Conservation (phyloP, 2,888 invertebrate species). For the Serrognathus titanus region DNA sequence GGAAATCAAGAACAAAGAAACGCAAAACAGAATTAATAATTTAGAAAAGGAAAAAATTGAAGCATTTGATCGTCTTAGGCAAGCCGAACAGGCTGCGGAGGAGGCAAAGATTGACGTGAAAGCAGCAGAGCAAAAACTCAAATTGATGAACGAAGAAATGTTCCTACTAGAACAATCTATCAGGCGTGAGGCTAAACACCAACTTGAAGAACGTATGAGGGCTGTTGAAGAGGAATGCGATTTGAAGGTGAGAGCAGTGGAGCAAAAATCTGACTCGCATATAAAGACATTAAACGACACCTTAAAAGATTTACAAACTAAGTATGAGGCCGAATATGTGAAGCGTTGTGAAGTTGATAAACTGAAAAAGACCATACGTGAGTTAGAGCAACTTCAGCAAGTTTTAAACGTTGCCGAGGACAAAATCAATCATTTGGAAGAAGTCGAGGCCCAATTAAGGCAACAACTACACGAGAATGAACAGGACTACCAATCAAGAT, state of each 20-base stretch:
- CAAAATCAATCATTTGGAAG: conserved; percentile 40
- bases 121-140: conserved; percentile 25
- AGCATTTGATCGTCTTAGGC: conserved; percentile 4
- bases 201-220: conserved; percentile 27
- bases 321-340: conserved; percentile 54
- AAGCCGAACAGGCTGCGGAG: conserved; percentile 25
- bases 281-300: conserved; percentile 33
- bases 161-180: conserved; percentile 2
- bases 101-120: conserved; percentile 33
- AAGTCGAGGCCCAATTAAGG: conserved; percentile 33
- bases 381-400: conserved; percentile 43
- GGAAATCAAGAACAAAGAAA: conserved; percentile 37
- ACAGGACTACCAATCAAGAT: conserved; percentile 48
- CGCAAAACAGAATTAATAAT: conserved; percentile 37
- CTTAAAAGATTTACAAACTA: conserved; percentile 47
- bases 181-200: background rate
- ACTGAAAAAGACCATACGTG: conserved; percentile 47
- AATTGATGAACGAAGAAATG: conserved; percentile 19
- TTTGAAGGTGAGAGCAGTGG: conserved; percentile 30
- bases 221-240: conserved; percentile 33
- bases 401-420: conserved; percentile 47
- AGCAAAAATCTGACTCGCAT: conserved; percentile 31
- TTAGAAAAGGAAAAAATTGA: conserved; percentile 36
- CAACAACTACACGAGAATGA: conserved; percentile 42
- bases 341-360: conserved; percentile 55